These are phyloP conservation scores for Plecotus auritus DNA, from an alignment of 2,113 vertebrate species.

Conservation along the genomic window DNA sequence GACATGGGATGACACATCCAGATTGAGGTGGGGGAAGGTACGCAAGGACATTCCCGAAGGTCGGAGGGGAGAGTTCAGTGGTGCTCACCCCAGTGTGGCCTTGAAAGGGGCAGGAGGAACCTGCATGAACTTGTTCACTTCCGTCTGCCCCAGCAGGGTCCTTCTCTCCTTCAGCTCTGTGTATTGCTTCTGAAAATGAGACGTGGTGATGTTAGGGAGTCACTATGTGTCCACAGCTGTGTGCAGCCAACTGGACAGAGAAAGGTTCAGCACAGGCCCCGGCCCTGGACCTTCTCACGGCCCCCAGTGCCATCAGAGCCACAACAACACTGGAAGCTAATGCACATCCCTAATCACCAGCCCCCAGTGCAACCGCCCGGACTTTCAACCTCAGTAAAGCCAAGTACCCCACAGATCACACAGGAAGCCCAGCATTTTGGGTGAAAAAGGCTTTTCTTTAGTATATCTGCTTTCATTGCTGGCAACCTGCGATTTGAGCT, in stretches of 20 bases:
- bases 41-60: neutral
- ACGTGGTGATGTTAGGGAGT: neutral
- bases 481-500: neutral
- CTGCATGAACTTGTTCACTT: neutral
- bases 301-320: neutral
- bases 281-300: neutral
- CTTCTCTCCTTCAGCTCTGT: neutral
- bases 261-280: neutral
- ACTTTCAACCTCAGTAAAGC: conserved; percentile 49
- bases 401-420: conserved; percentile 41
- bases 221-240: neutral
- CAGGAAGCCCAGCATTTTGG: conserved; percentile 47
- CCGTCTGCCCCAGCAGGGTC: too few relatives aligned
- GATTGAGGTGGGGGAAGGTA: neutral
- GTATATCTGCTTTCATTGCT: conserved; percentile 51
- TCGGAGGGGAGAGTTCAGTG: neutral
- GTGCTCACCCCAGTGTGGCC: neutral
- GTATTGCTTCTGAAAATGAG: neutral
- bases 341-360: conserved; percentile 36
- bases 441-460: neutral
- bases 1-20: neutral
- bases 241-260: neutral
- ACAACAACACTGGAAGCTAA: neutral
- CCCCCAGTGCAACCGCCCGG: conserved; percentile 45
- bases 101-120: accelerated